phyloP scores from a whole-genome alignment of 2,113 vertebrate species.

The Panthera uncia region DNA sequence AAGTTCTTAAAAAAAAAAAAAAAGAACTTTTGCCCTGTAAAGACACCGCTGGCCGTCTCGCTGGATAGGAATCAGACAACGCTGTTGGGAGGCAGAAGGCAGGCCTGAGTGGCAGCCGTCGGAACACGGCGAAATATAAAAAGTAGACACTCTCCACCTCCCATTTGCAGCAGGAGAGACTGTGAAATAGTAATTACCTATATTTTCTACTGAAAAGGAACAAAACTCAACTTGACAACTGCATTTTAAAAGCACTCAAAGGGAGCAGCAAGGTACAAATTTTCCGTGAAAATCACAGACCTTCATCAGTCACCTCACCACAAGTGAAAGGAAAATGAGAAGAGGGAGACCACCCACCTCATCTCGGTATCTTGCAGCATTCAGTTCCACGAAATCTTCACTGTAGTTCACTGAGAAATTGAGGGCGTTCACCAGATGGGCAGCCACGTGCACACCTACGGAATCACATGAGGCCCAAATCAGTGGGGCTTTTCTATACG shows the following conservation, averaged over 20 bases:
- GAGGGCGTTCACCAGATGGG: conserved; percentile 93
- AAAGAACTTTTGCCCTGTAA: neutral
- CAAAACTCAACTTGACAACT: conserved; percentile 56
- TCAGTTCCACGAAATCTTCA: conserved; percentile 92
- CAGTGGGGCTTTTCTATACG: neutral
- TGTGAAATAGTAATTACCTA: conserved; percentile 71
- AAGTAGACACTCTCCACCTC: conserved; percentile 3
- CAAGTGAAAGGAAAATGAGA: conserved; percentile 50
- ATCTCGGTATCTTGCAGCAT: conserved; percentile 92
- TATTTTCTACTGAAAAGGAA: conserved; percentile 67
- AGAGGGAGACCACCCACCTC: conserved; percentile 88
- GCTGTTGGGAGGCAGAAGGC: conserved; percentile 11
- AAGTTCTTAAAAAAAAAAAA: neutral
- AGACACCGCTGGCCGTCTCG: neutral
- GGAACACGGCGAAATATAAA: neutral
- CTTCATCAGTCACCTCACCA: conserved; percentile 53
- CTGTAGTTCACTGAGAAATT: conserved; percentile 94
- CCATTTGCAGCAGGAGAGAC: conserved; percentile 60
- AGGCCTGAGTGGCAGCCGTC: conserved; percentile 36
- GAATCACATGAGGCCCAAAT: conserved; percentile 34
- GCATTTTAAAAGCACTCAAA: conserved; percentile 64
- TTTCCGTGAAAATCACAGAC: conserved; percentile 60
- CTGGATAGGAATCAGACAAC: neutral
- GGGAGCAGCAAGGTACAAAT: conserved; percentile 5
- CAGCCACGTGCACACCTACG: conserved; percentile 94